Evolutionary conservation across 2,888 invertebrate genomes (phyloP).

Genomic region (Aleiodes testaceus): DNA sequence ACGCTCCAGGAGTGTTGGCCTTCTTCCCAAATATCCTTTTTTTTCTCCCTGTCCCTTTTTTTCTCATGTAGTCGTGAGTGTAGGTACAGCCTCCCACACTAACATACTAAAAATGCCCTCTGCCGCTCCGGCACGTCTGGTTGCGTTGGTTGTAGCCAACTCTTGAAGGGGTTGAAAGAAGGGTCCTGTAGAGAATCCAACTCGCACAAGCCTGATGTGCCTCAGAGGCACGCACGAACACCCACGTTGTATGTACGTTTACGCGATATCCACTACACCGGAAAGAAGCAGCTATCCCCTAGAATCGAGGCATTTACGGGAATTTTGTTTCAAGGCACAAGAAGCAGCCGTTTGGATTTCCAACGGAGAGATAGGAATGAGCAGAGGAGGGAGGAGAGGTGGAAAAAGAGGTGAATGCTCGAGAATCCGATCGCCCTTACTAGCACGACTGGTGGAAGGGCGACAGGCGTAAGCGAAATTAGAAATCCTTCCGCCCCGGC

Average conservation of each 20-base stretch:
- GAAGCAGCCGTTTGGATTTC: conserved; percentile 33
- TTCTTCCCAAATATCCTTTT: conserved; percentile 51
- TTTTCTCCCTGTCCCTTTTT: conserved; percentile 2
- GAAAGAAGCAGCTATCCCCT: conserved; percentile 35
- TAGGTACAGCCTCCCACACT: conserved; percentile 22
- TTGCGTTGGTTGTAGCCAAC: conserved; percentile 14
- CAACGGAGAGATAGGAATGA: background rate
- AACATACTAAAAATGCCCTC: conserved; percentile 32
- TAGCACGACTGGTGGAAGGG: conserved; percentile 13
- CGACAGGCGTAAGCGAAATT: conserved; percentile 40
- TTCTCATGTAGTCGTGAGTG: conserved; percentile 21
- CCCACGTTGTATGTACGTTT: conserved; percentile 32
- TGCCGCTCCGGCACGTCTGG: conserved; percentile 44
- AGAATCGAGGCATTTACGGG: conserved; percentile 56
- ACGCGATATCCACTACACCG: conserved; percentile 49
- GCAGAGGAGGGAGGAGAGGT: background rate
- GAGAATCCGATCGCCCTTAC: conserved; percentile 15
- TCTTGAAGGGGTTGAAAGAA: conserved; percentile 41
- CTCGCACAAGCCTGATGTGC: conserved; percentile 4
- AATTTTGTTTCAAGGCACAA: conserved; percentile 56
- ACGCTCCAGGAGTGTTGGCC: conserved; percentile 43
- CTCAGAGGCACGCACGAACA: conserved; percentile 32
- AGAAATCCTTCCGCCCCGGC: conserved; percentile 34
- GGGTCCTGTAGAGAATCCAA: conserved; percentile 8
- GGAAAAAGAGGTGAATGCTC: conserved; percentile 7